These are phyloP conservation scores for Centropus bengalensis DNA, from an alignment of 2,113 vertebrate genomes.

Conservation along the genomic window DNA sequence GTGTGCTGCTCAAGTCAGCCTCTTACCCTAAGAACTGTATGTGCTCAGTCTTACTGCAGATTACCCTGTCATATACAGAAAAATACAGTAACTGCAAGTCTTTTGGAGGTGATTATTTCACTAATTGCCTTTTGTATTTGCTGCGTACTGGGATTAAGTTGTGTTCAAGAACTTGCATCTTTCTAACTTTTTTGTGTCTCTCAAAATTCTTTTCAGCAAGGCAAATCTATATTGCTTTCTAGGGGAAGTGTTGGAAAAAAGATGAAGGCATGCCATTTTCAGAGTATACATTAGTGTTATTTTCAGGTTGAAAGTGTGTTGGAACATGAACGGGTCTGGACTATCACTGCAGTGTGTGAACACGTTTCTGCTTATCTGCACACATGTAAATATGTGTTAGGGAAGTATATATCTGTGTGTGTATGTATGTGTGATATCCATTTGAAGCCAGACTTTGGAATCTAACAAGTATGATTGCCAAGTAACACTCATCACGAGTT, in stretches of 20 bases:
- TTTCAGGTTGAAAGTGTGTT: background rate
- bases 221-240: background rate
- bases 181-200: background rate
- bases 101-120: background rate
- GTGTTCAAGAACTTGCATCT: background rate
- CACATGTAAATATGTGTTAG: background rate
- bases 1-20: background rate
- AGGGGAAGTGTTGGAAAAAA: no score
- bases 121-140: background rate
- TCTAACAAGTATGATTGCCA: background rate
- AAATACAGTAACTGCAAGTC: fast-evolving
- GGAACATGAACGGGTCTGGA: fast-evolving
- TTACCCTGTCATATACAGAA: background rate
- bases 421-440: background rate
- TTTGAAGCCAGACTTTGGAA: background rate
- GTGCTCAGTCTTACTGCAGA: background rate
- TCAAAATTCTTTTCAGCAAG: background rate
- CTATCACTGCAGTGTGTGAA: background rate
- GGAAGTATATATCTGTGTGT: background rate
- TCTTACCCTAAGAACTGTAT: background rate
- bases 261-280: no score
- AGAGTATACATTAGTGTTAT: fast-evolving
- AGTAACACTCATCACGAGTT: background rate
- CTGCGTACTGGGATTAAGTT: fast-evolving
- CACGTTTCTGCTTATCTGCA: background rate